Base-by-base conservation (phyloP, 2,888 invertebrate species). In the Reticulitermes lucifugus region DNA sequence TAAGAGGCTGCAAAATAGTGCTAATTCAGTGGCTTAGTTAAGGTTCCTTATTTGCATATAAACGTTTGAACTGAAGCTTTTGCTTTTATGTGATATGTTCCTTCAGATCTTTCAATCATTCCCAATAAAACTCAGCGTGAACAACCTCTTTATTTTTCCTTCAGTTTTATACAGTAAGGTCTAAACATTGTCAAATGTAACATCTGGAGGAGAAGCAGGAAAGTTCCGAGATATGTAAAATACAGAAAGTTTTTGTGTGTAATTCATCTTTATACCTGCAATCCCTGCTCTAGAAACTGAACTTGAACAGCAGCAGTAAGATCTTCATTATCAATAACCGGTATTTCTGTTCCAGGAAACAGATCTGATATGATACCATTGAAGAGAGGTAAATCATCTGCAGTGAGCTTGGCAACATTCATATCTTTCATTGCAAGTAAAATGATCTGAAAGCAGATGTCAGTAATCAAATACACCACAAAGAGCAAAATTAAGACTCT, bases 351-450 rank as follows among this genome's bases (percentile, higher is more conserved):
- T 1, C 95, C 95, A 0, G 97, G 97, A 91, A 98, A 98, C 87
- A 98, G 95, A 90, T 97, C 97, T 75, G 95, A 93, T 92, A 97
- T 96, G 88, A 98, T 97, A 9, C 96, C 96, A 89, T 95, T 95
- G 90, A 98, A 98, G 2, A 98, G 92, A 0, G 97, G 97, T 87
- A 97, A 93, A 91, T 98, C 98, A 87, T 96, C 95, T 0, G 96
- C 93, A 0, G 97, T 97, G 86, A 98, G 91, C 79, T 96, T 95
- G 0, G 98, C 97, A 75, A 96, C 93, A 90, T 97, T 98, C 97
- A 97, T 97, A 90, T 98, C 97, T 71, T 96, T 95, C 97, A 98
- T 97, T 0, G 97, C 97, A 85, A 97, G 91, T 87, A 95, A 93
- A 85, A 95, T 92, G 89, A 95, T 92, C 95, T 95, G 89, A 35